Evolutionary conservation across 2,888 invertebrate species (phyloP).

Genomic region (Drosophila lacicola): DNA sequence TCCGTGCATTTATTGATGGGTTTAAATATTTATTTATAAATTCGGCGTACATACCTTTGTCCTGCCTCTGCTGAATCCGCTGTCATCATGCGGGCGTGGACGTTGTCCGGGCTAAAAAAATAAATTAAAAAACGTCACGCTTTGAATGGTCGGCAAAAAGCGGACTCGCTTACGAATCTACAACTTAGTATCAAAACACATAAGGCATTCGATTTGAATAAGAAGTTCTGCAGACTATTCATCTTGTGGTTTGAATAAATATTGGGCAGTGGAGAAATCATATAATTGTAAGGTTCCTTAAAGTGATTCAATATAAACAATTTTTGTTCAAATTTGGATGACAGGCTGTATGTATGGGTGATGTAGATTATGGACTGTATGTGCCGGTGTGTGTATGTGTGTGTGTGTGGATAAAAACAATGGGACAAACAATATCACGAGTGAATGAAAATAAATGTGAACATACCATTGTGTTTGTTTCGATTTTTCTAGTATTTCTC

Average conservation of each 20-base stretch:
- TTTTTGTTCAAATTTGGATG: neutral
- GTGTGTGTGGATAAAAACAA: conserved; percentile 10
- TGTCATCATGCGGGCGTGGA: conserved; percentile 83
- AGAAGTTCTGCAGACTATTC: neutral
- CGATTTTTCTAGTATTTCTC: conserved; percentile 85
- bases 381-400: neutral
- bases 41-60: conserved; percentile 78
- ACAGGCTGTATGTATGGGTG: conserved; percentile 2
- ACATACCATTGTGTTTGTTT: conserved; percentile 86
- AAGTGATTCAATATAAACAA: neutral
- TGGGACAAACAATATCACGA: conserved; percentile 43
- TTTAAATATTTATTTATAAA: neutral
- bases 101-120: conserved; percentile 83
- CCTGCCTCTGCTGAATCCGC: conserved; percentile 83
- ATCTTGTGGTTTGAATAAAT: neutral
- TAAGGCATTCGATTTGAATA: conserved; percentile 16
- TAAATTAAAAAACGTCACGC: conserved; percentile 1
- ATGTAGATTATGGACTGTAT: neutral
- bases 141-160: conserved; percentile 6
- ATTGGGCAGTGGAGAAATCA: no score
- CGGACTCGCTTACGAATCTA: neutral
- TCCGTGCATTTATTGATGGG: neutral
- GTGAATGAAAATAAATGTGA: conserved; percentile 59
- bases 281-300: neutral
- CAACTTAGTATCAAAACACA: conserved; percentile 22